Conservation (phyloP, 2,888 invertebrate genomes). For the Celastrina argiolus region DNA sequence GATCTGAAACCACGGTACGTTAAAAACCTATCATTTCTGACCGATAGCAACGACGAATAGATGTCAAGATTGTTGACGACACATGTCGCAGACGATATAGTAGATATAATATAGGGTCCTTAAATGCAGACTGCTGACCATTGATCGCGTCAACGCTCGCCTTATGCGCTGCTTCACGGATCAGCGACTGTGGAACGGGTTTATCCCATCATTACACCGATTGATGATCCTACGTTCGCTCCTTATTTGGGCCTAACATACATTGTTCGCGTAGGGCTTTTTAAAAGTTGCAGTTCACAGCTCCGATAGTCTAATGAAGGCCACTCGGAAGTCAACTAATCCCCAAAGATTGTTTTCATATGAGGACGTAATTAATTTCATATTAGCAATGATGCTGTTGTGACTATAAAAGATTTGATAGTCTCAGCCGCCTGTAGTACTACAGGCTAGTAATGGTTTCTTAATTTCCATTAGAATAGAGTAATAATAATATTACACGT, state of each 20-base stretch:
- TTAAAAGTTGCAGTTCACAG: neutral
- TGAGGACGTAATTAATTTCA: too few relatives aligned
- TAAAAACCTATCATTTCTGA: too few relatives aligned
- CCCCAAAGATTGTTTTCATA: neutral
- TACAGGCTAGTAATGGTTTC: too few relatives aligned
- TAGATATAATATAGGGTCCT: neutral
- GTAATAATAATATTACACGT: too few relatives aligned
- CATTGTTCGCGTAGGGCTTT: slow-evolving; percentile 3
- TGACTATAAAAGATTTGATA: too few relatives aligned
- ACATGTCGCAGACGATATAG: too few relatives aligned
- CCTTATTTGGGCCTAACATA: slow-evolving; percentile 31
- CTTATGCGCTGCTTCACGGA: slow-evolving; percentile 62
- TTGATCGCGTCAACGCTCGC: slow-evolving; percentile 64
- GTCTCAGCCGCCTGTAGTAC: too few relatives aligned
- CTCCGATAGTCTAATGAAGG: neutral
- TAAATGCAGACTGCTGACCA: slow-evolving; percentile 45
- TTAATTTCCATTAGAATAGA: too few relatives aligned
- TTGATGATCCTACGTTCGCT: slow-evolving; percentile 39
- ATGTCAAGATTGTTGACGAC: too few relatives aligned
- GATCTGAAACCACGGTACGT: too few relatives aligned
- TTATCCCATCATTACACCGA: slow-evolving; percentile 56
- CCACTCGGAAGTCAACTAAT: neutral
- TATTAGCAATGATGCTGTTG: too few relatives aligned
- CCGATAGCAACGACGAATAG: too few relatives aligned
- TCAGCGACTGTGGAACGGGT: slow-evolving; percentile 53